Base-by-base conservation (phyloP, 53 echinoderm and acorn worm genomes). In the Stichopus horrens region DNA sequence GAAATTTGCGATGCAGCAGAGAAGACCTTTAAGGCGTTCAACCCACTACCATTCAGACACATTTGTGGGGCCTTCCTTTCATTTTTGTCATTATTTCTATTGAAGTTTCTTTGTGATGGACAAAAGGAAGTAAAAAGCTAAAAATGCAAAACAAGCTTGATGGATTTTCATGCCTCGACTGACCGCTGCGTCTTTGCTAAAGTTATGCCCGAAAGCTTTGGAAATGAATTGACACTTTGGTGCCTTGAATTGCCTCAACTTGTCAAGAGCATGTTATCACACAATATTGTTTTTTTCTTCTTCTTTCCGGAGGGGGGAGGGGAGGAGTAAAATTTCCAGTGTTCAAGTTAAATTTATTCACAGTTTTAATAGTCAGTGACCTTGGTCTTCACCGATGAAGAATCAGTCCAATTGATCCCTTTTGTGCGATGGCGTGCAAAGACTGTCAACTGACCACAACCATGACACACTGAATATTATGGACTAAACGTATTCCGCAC, bases 181-280 rank as follows among this genome's bases (percentile, higher is more conserved):
- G 37, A 37, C 37, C 37, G 37, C 37, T 20, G 71, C 71, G 18
- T 71, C 71, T n/a, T 18, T 18, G 71, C 19, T 71, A 37, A 37
- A 37, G 37, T 71, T 71, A 71, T 71, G 71, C 18, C 71, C 6
- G 71, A 6, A 71, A 71, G 19, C 16, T 71, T 71, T 13, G 71
- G 19, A 71, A 71, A 13, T 18, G 71, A 71, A 71, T 71, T 71
- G 71, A 71, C 71, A 71, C 71, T 71, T 71, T 6, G 18, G 16
- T 71, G 71, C 71, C 71, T 18, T 71, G 18, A 71, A 18, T 71
- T 71, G 71, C 71, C 71, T 71, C 71, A 71, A 20, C 19, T 71
- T 71, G 71, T 71, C 71, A n/a, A n/a, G 71, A 71, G 19, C 71
- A 71, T 71, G 71, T 71, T 71, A 71, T n/a, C 71, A 71, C 71